These are phyloP conservation scores for Tyria jacobaeae DNA, from an alignment of 2,888 invertebrate species.

Conservation along the genomic window DNA sequence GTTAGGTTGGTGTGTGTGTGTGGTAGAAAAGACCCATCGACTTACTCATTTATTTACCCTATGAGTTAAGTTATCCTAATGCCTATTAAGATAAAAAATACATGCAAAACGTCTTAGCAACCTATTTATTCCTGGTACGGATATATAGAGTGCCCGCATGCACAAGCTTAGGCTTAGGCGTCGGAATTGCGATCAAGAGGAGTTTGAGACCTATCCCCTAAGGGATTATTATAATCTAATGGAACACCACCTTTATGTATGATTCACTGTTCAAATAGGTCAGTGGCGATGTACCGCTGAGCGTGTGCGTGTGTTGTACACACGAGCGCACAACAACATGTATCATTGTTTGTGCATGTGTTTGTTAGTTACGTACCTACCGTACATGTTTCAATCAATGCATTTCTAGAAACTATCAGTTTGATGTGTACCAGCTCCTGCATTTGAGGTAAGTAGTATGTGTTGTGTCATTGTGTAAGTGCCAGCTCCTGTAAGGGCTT, in stretches of 20 bases:
- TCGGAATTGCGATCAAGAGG: too few species aligned
- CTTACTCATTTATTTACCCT: too few species aligned
- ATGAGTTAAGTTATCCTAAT: too few species aligned
- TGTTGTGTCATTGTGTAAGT: not conserved
- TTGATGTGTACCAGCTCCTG: constrained; percentile 13
- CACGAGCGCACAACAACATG: not conserved
- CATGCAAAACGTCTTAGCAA: too few species aligned
- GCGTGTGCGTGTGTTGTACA: constrained; percentile 9
- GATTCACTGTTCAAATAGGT: constrained; percentile 57
- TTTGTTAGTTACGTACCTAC: constrained; percentile 42
- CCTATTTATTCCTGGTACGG: too few species aligned
- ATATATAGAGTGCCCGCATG: too few species aligned
- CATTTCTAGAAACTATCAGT: constrained; percentile 35
- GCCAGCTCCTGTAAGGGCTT: not conserved
- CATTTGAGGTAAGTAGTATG: not conserved
- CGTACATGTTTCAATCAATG: constrained; percentile 21
- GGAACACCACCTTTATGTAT: constrained; percentile 30
- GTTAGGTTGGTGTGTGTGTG: too few species aligned
- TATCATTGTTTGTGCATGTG: constrained; percentile 21
- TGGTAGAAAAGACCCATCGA: too few species aligned
- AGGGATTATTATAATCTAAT: constrained; percentile 7
- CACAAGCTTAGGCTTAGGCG: too few species aligned
- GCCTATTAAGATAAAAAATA: too few species aligned
- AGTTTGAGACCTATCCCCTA: too few species aligned
- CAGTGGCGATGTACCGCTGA: constrained; percentile 41